Conservation (phyloP, 2,113 vertebrate species). For the Bungarus multicinctus region DNA sequence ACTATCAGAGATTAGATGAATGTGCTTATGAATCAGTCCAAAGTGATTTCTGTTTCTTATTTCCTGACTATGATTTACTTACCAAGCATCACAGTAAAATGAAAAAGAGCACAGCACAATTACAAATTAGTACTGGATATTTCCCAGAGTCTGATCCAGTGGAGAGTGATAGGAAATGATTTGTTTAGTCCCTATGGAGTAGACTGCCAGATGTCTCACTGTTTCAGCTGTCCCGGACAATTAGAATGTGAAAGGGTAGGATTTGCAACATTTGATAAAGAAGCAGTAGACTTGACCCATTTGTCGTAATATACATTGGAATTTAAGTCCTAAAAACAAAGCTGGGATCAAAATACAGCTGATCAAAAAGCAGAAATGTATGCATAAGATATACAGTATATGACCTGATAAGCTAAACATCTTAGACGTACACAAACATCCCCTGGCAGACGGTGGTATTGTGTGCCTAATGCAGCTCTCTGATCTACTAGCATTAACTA, state of each 20-base stretch:
- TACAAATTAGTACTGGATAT: conserved; percentile 51
- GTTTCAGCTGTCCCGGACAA: conserved; percentile 17
- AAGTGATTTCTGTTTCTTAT: not conserved
- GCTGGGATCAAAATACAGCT: not conserved
- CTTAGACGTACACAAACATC: not conserved
- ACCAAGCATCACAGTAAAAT: conserved; percentile 1
- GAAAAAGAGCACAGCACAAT: conserved; percentile 43
- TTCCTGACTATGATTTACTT: conserved; percentile 19
- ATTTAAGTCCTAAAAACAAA: not conserved
- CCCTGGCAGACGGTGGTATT: not conserved
- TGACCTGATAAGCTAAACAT: not conserved
- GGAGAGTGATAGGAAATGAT: conserved; percentile 51
- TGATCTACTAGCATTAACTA: not conserved
- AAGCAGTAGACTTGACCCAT: not conserved
- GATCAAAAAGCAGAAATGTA: not conserved
- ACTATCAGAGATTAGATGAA: not conserved
- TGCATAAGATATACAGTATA: not conserved
- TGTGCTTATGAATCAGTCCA: not conserved
- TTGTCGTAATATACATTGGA: not conserved
- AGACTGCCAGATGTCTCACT: conserved; percentile 56
- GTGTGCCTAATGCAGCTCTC: not conserved
- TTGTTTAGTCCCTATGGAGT: conserved; percentile 53
- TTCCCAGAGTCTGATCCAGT: conserved; percentile 45
- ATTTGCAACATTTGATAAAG: not conserved
- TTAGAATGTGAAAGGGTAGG: conserved; percentile 34